Percentiles rank a stretch among this genome's conserved stretches.
phyloP scores from a whole-genome alignment of 2,113 vertebrate genomes.

The Oreochromis spilurus region DNA sequence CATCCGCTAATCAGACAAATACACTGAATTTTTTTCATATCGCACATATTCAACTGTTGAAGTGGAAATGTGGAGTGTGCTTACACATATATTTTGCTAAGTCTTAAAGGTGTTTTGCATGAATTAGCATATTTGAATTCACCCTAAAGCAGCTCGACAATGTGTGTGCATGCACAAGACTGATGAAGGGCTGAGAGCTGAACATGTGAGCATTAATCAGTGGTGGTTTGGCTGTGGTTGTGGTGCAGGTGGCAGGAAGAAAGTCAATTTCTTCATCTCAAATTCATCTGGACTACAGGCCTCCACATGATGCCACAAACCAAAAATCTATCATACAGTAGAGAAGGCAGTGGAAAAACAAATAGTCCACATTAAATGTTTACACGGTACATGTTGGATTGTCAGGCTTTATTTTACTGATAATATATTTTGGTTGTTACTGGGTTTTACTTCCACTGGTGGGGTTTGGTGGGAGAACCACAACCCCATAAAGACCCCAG shows the following conservation, averaged over 20 bases:
- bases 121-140: background rate
- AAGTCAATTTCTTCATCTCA: background rate
- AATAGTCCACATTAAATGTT: background rate
- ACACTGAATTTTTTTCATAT: background rate
- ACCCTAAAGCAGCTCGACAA: background rate
- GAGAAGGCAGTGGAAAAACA: background rate
- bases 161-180: background rate
- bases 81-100: background rate
- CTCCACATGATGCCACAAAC: background rate
- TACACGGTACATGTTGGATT: background rate
- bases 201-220: background rate
- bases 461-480: background rate
- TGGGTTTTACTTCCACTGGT: background rate
- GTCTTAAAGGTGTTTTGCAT: background rate
- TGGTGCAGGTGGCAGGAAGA: background rate
- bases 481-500: background rate
- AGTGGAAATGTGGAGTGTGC: background rate
- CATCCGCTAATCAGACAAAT: background rate
- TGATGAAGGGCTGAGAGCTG: background rate
- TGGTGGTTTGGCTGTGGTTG: constrained; percentile 1
- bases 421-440: background rate
- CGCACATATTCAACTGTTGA: background rate
- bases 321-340: constrained; percentile 13
- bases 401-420: background rate
- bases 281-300: background rate